Percentiles rank a stretch among this genome's conserved stretches.
These are phyloP conservation scores for Paelopatides confundens DNA, from an alignment of 53 echinoderm and acorn worm species.

Conservation along the genomic window DNA sequence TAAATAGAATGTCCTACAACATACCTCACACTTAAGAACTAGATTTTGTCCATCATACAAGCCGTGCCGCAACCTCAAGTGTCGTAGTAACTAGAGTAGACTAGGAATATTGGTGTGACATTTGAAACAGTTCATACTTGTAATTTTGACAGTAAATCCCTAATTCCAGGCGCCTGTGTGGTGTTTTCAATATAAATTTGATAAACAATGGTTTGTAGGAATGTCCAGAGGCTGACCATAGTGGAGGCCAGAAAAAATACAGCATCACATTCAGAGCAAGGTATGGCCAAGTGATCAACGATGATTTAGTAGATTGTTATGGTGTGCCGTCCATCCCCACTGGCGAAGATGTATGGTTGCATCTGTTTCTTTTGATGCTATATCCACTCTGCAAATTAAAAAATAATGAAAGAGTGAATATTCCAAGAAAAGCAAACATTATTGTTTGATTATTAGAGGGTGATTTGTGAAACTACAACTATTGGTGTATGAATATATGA, in stretches of 20 bases:
- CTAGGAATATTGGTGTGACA: background rate
- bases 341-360: conserved; percentile 62
- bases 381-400: too few species aligned
- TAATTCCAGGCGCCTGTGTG: background rate
- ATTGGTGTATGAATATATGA: too few species aligned
- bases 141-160: conserved; percentile 36
- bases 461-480: too few species aligned
- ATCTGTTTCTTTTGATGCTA: too few species aligned
- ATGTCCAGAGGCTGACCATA: conserved; percentile 70
- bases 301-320: conserved; percentile 55
- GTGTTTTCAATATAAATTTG: background rate
- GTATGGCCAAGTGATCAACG: conserved; percentile 59
- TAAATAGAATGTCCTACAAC: conserved; percentile 13
- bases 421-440: too few species aligned
- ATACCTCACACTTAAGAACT: conserved; percentile 23
- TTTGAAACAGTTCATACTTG: background rate
- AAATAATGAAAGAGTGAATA: too few species aligned
- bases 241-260: conserved; percentile 56
- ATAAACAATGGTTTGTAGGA: background rate
- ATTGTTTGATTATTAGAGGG: too few species aligned
- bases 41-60: conserved; percentile 49
- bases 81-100: background rate
- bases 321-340: conserved; percentile 29
- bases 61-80: background rate
- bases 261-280: conserved; percentile 53